Evolutionary conservation across 1,140 invertebrate genomes (phyloP), one percentile per base, ranked within the genome.

Genomic region (Popillia japonica): DNA sequence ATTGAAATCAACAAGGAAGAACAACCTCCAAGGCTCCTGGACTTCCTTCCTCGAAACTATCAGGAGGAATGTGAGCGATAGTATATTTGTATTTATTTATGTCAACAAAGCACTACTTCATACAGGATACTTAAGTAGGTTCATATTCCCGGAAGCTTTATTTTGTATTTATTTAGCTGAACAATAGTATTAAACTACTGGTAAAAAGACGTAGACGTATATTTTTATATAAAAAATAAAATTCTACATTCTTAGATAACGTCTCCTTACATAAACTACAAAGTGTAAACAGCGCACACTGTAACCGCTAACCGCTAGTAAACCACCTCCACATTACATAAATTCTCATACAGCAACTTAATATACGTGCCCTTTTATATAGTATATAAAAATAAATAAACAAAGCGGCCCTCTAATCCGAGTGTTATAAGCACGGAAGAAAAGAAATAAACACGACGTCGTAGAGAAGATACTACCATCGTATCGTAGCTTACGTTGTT

Each of bases 291-390:
- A 4, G 27, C 27, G 27, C 27, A 55, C 14, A 55, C 17, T 55
- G 27, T 34, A 34, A 34, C 27, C 48, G 14, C 17, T 17, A 55
- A 17, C 2, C n/a, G 14, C 6, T 55, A 17, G 48, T 17, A 17
- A 55, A 55, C 48, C 48, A 55, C 48, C 48, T 55, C 17, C 48
- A 55, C 14, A 55, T 55, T 17, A 55, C 48, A 17, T 55, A 55
- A n/a, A 55, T 55, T 4, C 14, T 6, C 14, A 55, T 55, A 14
- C 48, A 55, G 14, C 0, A 55, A 7, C 48, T 55, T n/a, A 34
- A 34, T 34, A 34, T 34, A 34, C 27, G 27, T 34, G 27, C 27
- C 27, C 27, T 34, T 34, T 34, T 34, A 34, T 34, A 4, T 34
- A 34, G 44, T 7, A 17, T 55, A 55, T 55, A 55, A 55, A 55